Conservation (phyloP, 2,797 vertebrate genomes). For the Anniella stebbinsi region DNA sequence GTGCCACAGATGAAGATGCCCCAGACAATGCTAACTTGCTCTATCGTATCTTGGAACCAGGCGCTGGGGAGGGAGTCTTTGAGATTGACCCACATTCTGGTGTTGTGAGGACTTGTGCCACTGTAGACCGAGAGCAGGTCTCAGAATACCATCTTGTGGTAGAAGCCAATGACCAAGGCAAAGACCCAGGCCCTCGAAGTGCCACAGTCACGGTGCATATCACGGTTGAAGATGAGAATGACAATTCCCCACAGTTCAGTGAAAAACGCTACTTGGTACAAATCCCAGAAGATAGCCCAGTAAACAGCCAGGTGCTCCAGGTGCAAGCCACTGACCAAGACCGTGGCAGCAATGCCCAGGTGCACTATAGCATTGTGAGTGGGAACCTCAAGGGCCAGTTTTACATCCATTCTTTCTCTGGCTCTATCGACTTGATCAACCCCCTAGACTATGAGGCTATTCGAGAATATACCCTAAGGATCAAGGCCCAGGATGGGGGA, state of each 20-base stretch:
- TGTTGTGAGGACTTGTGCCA: slow-evolving; percentile 88
- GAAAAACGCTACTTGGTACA: slow-evolving; percentile 92
- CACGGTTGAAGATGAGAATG: slow-evolving; percentile 94
- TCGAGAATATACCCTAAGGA: slow-evolving; percentile 91
- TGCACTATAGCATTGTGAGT: slow-evolving; percentile 96
- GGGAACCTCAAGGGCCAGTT: slow-evolving; percentile 97
- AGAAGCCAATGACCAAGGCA: slow-evolving; percentile 96
- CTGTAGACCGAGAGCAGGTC: slow-evolving; percentile 89
- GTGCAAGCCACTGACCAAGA: slow-evolving; percentile 93
- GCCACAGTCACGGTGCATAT: slow-evolving; percentile 93
- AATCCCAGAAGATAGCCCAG: slow-evolving; percentile 89
- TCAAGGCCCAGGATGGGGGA: slow-evolving; percentile 97
- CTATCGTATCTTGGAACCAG: slow-evolving; percentile 88
- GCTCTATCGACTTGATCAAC: slow-evolving; percentile 93
- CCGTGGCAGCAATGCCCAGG: slow-evolving; percentile 91
- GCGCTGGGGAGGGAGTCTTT: slow-evolving; percentile 82
- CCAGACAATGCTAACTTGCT: slow-evolving; percentile 96
- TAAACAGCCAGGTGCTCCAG: slow-evolving; percentile 91
- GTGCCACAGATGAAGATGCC: slow-evolving; percentile 93
- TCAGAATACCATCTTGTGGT: slow-evolving; percentile 90
- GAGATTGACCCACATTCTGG: slow-evolving; percentile 93
- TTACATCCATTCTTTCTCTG: slow-evolving; percentile 93
- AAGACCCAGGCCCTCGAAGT: slow-evolving; percentile 90
- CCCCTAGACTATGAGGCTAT: slow-evolving; percentile 94
- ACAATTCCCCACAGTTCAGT: slow-evolving; percentile 97